Conservation (phyloP, 2,888 invertebrate species). For the Dynastes tityus region DNA sequence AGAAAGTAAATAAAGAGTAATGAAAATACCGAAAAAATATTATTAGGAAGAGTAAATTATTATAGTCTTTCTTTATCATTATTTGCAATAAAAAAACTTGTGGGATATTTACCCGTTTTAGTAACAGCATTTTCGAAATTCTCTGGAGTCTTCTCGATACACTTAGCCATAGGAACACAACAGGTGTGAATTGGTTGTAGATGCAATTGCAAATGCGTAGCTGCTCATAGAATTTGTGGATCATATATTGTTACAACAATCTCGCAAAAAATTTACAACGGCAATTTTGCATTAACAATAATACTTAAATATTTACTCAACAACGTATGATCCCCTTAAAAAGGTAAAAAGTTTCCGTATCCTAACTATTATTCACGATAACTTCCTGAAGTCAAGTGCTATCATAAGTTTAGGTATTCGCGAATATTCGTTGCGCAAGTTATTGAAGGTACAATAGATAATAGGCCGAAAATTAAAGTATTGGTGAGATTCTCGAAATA, state of each 20-base stretch:
- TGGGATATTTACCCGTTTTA: slow-evolving; percentile 58
- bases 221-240: neutral
- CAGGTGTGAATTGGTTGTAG: neutral
- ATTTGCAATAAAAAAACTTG: neutral
- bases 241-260: slow-evolving; percentile 33
- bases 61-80: too few relatives aligned
- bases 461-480: too few relatives aligned
- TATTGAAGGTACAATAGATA: too few relatives aligned
- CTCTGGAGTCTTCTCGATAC: slow-evolving; percentile 53
- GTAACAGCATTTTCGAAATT: slow-evolving; percentile 63
- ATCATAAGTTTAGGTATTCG: too few relatives aligned
- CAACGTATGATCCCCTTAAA: neutral
- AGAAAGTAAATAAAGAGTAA: too few relatives aligned
- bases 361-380: too few relatives aligned
- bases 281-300: slow-evolving; percentile 4
- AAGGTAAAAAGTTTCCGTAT: too few relatives aligned
- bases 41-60: too few relatives aligned
- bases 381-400: too few relatives aligned
- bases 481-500: too few relatives aligned
- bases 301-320: slow-evolving; percentile 32
- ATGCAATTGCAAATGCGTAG: neutral
- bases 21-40: too few relatives aligned
- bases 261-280: slow-evolving; percentile 25
- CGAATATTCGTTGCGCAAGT: too few relatives aligned
- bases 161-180: slow-evolving; percentile 29